Conservation (phyloP, 2,888 invertebrate genomes). For the Apotomis betuletana region DNA sequence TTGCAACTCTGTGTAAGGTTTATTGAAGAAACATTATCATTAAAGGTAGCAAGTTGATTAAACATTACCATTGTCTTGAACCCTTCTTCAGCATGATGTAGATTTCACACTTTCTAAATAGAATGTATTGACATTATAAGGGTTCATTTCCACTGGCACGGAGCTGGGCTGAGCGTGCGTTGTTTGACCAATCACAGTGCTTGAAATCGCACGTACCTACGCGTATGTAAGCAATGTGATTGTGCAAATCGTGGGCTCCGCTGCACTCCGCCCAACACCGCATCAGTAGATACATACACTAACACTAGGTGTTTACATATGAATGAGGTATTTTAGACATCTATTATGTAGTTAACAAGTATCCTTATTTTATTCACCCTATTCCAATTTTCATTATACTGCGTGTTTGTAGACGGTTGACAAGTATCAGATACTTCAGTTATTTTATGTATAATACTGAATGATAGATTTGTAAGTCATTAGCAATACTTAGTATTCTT, state of each 20-base stretch:
- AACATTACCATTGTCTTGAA: background rate
- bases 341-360: slow-evolving; percentile 9
- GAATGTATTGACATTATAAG: background rate
- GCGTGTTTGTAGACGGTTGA: slow-evolving; percentile 18
- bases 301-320: background rate
- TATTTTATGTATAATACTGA: background rate
- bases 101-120: slow-evolving; percentile 12
- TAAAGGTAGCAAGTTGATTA: background rate
- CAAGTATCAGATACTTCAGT: background rate
- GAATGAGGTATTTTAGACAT: slow-evolving; percentile 5
- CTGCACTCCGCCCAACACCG: no score
- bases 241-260: no score
- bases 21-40: background rate
- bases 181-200: no score
- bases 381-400: background rate
- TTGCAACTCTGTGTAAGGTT: slow-evolving; percentile 35
- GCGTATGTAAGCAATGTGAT: no score
- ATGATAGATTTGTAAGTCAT: slow-evolving; percentile 9
- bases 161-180: background rate
- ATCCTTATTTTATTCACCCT: background rate
- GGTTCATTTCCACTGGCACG: no score
- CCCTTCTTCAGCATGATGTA: slow-evolving; percentile 31
- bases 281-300: no score
- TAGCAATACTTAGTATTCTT: slow-evolving; percentile 11
- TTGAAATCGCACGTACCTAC: no score